Evolutionary conservation across 2,797 vertebrate genomes (phyloP), one percentile per base, ranked within the genome.

Genomic region (Dallia pectoralis): DNA sequence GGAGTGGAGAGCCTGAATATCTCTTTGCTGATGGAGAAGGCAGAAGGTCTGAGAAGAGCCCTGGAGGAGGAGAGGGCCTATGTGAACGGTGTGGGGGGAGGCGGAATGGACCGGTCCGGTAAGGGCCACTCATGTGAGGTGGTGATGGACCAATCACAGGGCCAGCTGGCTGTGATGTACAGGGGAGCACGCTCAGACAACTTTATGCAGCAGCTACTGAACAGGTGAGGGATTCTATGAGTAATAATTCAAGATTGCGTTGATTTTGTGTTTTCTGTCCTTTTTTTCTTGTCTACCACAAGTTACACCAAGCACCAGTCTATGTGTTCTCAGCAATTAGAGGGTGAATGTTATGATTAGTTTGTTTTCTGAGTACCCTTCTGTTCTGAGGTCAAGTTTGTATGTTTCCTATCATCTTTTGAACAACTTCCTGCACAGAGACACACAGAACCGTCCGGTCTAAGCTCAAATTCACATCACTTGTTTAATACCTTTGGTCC

Each of bases 121-220:
- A 81, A 91, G 74, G 79, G 92, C 56, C 84, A 91, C 88, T 74
- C 88, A 76, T 94, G 93, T 1, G 91, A 96, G 78, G 91, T 94
- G 65, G 90, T 95, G 76, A 91, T 93, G 89, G 95, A 95, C 82
- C 95, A 90, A 63, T 83, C 91, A 53, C 95, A 95, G 88, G 93
- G 93, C 53, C 94, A 96, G 87, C 91, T 97, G 74, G 93, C 95
- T 0, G 93, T 96, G 47, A 95, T 97, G 94, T 97, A 97, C 91
- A 89, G 96, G 69, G 95, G 95, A 74, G 92, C 90, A n/a, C 95
- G 95, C 15, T 96, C 96, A 0, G 96, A 98, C 84, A 96, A 94
- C 90, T 99, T 99, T 89, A 98, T 99, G 97, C 97, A 98, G 59
- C 97, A 99, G 91, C 92, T 98, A 79, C 91, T 98, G 0, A 97